A percentile compares a stretch with the other conserved stretches of the same genome.
Evolutionary conservation across 2,113 vertebrate species (phyloP).

Genomic region (Manacus vitellinus): DNA sequence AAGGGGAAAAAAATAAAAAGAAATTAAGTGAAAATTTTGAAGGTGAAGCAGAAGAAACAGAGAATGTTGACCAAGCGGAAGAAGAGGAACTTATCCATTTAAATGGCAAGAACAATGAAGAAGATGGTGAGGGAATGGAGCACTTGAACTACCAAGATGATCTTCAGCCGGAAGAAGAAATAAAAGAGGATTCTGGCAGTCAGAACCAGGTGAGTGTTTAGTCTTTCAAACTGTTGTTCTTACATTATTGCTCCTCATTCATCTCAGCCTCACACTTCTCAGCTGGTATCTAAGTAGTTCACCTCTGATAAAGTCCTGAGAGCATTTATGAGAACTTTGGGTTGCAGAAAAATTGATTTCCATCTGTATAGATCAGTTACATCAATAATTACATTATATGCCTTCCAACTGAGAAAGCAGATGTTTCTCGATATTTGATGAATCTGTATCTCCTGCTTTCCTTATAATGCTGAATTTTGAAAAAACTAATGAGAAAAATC

Average conservation of each 20-base stretch:
- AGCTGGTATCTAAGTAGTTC: background rate
- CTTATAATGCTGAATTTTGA: background rate
- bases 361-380: background rate
- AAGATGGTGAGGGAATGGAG: constrained; percentile 54
- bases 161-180: constrained; percentile 26
- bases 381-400: background rate
- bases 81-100: background rate
- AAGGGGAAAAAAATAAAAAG: background rate
- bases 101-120: constrained; percentile 32
- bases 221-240: background rate
- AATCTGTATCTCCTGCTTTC: background rate
- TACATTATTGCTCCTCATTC: background rate
- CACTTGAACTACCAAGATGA: background rate
- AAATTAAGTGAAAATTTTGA: constrained; percentile 1
- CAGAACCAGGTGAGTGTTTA: constrained; percentile 63
- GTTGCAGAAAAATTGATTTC: background rate
- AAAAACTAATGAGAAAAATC: background rate
- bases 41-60: background rate
- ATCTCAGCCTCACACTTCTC: background rate
- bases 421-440: background rate
- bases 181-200: constrained; percentile 1
- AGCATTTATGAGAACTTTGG: background rate
- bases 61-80: constrained; percentile 1
- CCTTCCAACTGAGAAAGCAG: background rate
- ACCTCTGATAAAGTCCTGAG: background rate